Percentiles rank a stretch among this genome's conserved stretches.
Evolutionary conservation across 2,113 vertebrate genomes (phyloP).

Genomic region (Corythoichthys haematopterus): DNA sequence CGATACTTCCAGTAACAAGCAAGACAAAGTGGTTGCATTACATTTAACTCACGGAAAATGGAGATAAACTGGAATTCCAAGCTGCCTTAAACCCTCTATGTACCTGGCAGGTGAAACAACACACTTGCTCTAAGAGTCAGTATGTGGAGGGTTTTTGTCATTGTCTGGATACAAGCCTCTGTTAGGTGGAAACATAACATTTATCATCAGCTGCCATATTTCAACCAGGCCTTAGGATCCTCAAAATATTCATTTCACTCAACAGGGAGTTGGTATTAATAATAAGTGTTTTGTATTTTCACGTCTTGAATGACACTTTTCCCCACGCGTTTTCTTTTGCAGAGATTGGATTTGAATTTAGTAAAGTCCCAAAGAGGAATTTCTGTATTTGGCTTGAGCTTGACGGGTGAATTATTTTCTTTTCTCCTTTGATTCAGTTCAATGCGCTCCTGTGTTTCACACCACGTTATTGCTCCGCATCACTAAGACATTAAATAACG

Average conservation of each 20-base stretch:
- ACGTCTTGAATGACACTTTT: conserved; percentile 46
- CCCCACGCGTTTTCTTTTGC: conserved; percentile 10
- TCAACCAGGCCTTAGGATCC: conserved; percentile 70
- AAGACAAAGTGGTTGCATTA: conserved; percentile 44
- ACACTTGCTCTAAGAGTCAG: conserved; percentile 16
- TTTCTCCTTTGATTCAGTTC: not conserved
- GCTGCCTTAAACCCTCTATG: conserved; percentile 96
- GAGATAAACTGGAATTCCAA: conserved; percentile 58
- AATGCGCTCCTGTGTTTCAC: conserved; percentile 22
- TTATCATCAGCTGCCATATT: conserved; percentile 70
- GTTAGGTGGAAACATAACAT: conserved; percentile 45
- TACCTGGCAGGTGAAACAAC: conserved; percentile 61
- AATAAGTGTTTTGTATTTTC: conserved; percentile 55
- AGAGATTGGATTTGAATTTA: not conserved
- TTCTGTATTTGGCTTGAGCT: conserved; percentile 13
- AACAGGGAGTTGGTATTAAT: conserved; percentile 40
- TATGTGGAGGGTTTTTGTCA: conserved; percentile 73
- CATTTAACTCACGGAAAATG: conserved; percentile 41
- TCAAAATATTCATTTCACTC: conserved; percentile 49
- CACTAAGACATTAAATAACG: not conserved
- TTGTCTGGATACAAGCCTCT: conserved; percentile 62
- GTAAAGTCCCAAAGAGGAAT: conserved; percentile 21
- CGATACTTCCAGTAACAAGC: conserved; percentile 55
- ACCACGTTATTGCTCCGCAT: conserved; percentile 22
- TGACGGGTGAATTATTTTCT: conserved; percentile 10